These are phyloP conservation scores for Tupaia tana DNA, from an alignment of 2,113 vertebrate genomes.

Conservation along the genomic window DNA sequence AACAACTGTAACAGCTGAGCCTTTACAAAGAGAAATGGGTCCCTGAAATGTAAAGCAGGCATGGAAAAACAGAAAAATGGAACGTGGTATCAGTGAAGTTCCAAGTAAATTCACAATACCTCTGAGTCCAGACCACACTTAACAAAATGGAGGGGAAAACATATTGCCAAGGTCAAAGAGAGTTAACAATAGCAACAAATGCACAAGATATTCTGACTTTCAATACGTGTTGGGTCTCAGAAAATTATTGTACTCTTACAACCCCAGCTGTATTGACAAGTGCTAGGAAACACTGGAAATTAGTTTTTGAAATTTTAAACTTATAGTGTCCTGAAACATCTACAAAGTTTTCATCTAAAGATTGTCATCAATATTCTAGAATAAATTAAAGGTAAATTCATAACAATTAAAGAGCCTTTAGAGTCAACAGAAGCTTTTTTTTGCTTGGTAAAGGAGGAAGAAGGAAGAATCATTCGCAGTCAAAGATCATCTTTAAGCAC, in stretches of 20 bases:
- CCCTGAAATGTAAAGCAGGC: neutral
- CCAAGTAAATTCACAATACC: neutral
- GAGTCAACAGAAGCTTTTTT: neutral
- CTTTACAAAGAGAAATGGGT: neutral
- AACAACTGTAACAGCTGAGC: neutral
- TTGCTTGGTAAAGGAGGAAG: neutral
- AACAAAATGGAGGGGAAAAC: neutral
- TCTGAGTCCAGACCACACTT: neutral
- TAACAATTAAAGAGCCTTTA: neutral
- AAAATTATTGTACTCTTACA: neutral
- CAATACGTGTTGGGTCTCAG: neutral
- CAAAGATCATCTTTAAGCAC: neutral
- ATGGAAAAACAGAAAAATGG: neutral
- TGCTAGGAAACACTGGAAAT: neutral
- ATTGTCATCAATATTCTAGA: neutral
- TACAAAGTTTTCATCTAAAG: neutral
- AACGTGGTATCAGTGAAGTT: neutral
- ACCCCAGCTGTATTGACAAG: neutral
- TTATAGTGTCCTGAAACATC: neutral
- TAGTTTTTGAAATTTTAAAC: neutral
- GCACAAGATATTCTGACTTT: neutral
- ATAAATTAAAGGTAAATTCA: neutral
- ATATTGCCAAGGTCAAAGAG: neutral
- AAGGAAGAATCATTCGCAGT: neutral
- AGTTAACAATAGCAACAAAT: neutral